Conservation (phyloP, 2,113 vertebrate species). For the Nyctereutes procyonoides region DNA sequence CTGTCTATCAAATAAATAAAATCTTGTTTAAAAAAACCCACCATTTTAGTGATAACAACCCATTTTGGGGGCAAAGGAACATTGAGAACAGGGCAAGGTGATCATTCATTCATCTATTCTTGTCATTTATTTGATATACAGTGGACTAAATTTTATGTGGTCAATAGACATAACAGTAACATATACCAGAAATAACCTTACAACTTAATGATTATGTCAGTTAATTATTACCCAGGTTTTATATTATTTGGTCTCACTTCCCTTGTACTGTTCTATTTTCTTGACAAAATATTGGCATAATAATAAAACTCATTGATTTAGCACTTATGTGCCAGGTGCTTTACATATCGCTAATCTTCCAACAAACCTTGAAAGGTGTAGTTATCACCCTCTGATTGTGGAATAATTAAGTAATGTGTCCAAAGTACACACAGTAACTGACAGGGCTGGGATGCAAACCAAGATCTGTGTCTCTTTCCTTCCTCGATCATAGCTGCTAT, state of each 20-base stretch:
- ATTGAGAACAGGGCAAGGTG: neutral
- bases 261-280: neutral
- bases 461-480: neutral
- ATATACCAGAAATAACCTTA: neutral
- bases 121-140: neutral
- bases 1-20: too few species aligned
- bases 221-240: neutral
- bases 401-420: neutral
- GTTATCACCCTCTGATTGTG: neutral
- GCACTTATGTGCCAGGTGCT: neutral
- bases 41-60: neutral
- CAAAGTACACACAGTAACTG: neutral
- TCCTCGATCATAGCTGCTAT: neutral
- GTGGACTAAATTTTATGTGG: neutral
- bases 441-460: neutral
- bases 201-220: neutral
- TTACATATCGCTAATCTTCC: neutral
- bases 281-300: neutral
- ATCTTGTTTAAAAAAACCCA: neutral
- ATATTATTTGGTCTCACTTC: neutral
- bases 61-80: neutral
- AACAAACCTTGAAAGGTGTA: neutral
- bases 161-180: neutral
- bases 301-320: neutral
- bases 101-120: neutral